Evolutionary conservation across 2,113 vertebrate genomes (phyloP).

Genomic region (Platycercus adscitus): DNA sequence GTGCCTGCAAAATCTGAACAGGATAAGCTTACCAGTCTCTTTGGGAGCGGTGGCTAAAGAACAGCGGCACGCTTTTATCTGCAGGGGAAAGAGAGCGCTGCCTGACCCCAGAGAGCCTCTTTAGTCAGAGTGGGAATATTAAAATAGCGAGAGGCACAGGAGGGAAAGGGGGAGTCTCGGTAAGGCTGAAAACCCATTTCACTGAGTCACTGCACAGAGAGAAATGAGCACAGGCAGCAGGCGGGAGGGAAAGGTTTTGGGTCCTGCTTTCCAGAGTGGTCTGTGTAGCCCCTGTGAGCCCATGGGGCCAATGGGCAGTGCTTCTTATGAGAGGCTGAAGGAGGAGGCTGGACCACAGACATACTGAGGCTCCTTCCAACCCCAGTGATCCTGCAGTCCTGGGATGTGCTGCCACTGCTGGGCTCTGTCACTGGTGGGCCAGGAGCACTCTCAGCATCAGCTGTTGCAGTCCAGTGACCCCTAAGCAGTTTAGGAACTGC

Average conservation of each 20-base stretch:
- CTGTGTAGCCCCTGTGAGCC: rapidly evolving
- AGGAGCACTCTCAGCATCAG: not conserved
- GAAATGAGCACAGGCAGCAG: not conserved
- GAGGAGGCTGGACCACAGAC: not conserved
- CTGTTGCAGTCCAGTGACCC: not conserved
- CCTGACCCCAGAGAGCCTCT: not conserved
- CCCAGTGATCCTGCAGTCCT: not conserved
- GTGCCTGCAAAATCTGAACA: not conserved
- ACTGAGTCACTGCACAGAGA: not conserved
- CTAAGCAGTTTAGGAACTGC: not conserved
- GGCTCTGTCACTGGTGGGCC: not conserved
- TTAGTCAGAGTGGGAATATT: not conserved
- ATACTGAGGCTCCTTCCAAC: rapidly evolving
- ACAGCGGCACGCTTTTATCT: not conserved
- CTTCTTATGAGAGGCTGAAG: not conserved
- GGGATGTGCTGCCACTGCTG: not conserved
- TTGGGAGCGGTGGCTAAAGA: not conserved
- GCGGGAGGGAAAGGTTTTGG: not conserved
- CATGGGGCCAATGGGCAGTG: not conserved
- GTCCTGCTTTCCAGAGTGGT: not conserved
- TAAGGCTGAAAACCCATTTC: not conserved
- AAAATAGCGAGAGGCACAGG: not conserved
- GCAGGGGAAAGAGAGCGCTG: not conserved
- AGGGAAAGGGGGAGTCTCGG: not conserved
- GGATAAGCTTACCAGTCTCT: not conserved